phyloP scores from a whole-genome alignment of 2,113 vertebrate genomes.

The Cepphus grylle region DNA sequence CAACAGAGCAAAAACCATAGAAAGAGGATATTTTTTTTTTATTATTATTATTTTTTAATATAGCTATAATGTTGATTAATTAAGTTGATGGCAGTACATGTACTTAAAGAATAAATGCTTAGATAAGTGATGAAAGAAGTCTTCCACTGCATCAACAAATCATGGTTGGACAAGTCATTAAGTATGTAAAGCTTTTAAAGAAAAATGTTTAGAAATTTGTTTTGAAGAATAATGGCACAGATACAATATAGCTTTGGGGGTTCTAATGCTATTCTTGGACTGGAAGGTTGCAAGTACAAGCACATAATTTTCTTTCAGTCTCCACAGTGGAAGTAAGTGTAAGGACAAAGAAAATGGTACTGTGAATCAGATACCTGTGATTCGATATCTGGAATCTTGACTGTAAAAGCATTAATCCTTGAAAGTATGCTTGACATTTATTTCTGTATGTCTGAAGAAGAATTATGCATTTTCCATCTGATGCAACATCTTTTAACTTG shows the following conservation, averaged over 20 bases:
- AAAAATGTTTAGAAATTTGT: background rate
- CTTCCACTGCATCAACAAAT: background rate
- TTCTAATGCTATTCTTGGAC: background rate
- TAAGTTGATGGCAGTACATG: background rate
- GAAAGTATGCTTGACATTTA: background rate
- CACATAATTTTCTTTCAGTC: rapidly evolving
- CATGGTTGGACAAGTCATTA: background rate
- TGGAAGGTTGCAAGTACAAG: background rate
- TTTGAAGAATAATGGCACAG: background rate
- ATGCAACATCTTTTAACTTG: background rate
- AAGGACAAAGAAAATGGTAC: background rate
- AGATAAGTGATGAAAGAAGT: background rate
- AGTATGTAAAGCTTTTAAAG: background rate
- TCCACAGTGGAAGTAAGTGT: background rate
- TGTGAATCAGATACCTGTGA: background rate
- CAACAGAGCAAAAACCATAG: background rate
- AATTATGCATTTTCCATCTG: background rate
- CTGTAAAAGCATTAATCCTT: background rate
- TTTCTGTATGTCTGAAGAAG: background rate
- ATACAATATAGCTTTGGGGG: background rate
- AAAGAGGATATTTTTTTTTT: background rate
- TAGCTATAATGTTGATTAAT: background rate
- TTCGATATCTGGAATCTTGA: background rate
- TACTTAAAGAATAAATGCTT: background rate
- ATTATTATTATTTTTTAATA: background rate